Evolutionary conservation across 2,113 vertebrate species (phyloP).

Genomic region (Myanophis thanlyinensis): DNA sequence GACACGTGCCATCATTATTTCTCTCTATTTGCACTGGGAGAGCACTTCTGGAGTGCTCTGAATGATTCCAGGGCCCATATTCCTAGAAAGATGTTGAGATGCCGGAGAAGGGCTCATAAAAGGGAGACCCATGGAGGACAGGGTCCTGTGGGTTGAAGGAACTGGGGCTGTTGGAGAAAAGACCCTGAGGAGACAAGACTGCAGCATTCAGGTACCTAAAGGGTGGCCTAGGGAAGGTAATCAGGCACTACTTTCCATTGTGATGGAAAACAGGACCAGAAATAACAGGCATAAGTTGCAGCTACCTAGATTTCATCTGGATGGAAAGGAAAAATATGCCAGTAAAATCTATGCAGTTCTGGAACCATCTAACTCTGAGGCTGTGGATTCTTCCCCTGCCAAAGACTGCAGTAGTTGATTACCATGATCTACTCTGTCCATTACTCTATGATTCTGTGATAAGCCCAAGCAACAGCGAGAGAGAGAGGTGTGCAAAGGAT

Average conservation of each 20-base stretch:
- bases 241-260: neutral
- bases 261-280: neutral
- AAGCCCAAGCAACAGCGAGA: neutral
- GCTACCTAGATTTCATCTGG: neutral
- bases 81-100: neutral
- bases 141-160: neutral
- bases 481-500: neutral
- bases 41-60: neutral
- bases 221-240: neutral
- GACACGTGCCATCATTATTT: neutral
- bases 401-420: neutral
- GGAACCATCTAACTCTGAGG: neutral
- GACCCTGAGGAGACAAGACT: neutral
- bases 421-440: neutral
- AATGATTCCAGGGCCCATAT: neutral
- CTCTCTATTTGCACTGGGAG: neutral
- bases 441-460: neutral
- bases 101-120: neutral
- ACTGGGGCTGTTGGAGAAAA: neutral
- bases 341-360: neutral
- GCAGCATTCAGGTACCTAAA: neutral
- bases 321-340: neutral
- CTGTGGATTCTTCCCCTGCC: neutral
- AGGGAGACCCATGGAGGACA: neutral
- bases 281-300: neutral